Conservation (phyloP, 2,797 vertebrate species). For the Dermochelys coriacea region DNA sequence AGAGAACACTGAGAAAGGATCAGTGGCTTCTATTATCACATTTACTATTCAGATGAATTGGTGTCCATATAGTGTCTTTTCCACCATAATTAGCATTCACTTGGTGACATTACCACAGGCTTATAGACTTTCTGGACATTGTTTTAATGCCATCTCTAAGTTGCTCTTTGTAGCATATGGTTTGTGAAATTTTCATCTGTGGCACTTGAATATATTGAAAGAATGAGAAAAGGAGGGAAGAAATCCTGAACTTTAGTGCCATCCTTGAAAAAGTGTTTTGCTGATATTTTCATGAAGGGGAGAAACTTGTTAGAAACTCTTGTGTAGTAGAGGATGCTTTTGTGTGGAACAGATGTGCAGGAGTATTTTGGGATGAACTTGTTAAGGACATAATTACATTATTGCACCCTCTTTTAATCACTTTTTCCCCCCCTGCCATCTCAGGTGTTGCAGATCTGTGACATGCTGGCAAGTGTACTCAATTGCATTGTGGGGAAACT, state of each 20-base stretch:
- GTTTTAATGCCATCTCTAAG: neutral
- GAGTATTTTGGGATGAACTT: slow-evolving; percentile 18
- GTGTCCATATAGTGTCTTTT: neutral
- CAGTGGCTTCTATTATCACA: neutral
- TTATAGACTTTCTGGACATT: neutral
- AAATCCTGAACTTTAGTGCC: neutral
- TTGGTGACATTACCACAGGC: neutral
- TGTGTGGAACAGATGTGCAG: slow-evolving; percentile 14
- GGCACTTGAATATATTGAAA: neutral
- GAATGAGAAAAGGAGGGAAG: neutral
- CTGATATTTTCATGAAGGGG: slow-evolving; percentile 21
- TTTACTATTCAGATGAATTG: neutral
- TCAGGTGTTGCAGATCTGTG: slow-evolving; percentile 60
- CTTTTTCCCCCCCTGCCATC: slow-evolving; percentile 12
- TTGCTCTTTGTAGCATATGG: neutral
- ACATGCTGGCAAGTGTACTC: neutral
- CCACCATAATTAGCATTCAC: neutral
- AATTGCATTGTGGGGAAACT: slow-evolving; percentile 1
- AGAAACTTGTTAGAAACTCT: neutral
- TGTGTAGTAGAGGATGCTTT: neutral
- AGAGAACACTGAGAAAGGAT: neutral
- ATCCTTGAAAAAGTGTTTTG: neutral
- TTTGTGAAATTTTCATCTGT: neutral
- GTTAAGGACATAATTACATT: slow-evolving; percentile 9
- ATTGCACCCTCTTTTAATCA: neutral